Conservation (phyloP, 1,140 invertebrate genomes). For the Euglossa dilemma region DNA sequence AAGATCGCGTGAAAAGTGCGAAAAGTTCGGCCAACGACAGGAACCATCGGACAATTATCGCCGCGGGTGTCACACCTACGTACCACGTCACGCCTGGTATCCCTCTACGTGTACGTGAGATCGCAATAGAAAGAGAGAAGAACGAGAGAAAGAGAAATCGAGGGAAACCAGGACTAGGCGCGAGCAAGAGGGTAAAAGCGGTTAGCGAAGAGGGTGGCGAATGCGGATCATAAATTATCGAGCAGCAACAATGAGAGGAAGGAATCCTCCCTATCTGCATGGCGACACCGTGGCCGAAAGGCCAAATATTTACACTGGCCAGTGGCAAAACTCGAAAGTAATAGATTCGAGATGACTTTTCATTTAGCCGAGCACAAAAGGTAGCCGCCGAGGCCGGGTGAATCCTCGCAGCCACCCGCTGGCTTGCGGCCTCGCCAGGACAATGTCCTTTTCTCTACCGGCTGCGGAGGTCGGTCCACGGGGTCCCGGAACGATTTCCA, state of each 20-base stretch:
- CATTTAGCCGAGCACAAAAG: slow-evolving; percentile 68
- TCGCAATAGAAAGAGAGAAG: slow-evolving; percentile 8
- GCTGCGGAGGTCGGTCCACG: slow-evolving; percentile 1
- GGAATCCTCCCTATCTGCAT: slow-evolving; percentile 53
- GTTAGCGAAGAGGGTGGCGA: slow-evolving; percentile 27
- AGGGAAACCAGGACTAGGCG: background rate
- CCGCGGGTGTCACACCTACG: slow-evolving; percentile 46
- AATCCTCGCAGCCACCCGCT: slow-evolving; percentile 60
- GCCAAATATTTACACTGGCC: slow-evolving; percentile 71
- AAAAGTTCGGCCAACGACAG: slow-evolving; percentile 39
- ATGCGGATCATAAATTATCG: slow-evolving; percentile 67
- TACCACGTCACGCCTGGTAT: background rate
- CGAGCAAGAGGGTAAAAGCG: background rate
- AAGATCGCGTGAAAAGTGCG: slow-evolving; percentile 54
- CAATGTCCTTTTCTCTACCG: slow-evolving; percentile 58
- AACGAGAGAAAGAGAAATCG: slow-evolving; percentile 7
- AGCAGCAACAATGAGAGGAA: slow-evolving; percentile 62
- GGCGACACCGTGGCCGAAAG: slow-evolving; percentile 47
- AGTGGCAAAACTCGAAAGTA: slow-evolving; percentile 69
- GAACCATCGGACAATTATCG: slow-evolving; percentile 53
- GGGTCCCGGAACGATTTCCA: slow-evolving; percentile 44
- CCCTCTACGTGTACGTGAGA: background rate
- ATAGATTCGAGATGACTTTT: slow-evolving; percentile 74
- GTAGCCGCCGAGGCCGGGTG: slow-evolving; percentile 10
- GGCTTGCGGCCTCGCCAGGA: slow-evolving; percentile 48